Conservation (phyloP, 1,140 invertebrate genomes). For the Leguminivora glycinivorella region DNA sequence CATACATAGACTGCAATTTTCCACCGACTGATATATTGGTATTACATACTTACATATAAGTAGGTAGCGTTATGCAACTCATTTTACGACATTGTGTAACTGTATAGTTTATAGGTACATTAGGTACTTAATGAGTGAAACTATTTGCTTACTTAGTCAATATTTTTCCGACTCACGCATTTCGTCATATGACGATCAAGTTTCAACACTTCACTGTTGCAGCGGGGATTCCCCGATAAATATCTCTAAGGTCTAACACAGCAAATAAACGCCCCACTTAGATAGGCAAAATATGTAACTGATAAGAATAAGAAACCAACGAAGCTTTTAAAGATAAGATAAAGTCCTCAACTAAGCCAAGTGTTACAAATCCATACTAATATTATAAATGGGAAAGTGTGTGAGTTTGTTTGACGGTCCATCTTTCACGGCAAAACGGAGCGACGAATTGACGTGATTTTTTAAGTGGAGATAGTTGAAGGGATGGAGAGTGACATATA, state of each 20-base stretch:
- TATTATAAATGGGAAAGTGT: too few relatives aligned
- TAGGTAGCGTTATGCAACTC: neutral
- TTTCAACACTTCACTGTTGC: neutral
- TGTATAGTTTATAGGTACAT: too few relatives aligned
- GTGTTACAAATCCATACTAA: neutral
- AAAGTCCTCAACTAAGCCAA: neutral
- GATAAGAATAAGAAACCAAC: neutral
- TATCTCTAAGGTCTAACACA: neutral
- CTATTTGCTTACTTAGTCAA: neutral
- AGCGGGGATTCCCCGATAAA: slow-evolving; percentile 8
- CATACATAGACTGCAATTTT: slow-evolving; percentile 3
- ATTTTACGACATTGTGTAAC: neutral
- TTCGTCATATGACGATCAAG: neutral
- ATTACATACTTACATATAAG: too few relatives aligned
- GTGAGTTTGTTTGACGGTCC: too few relatives aligned
- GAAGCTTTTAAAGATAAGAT: neutral
- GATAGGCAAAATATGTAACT: neutral
- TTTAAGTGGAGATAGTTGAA: too few relatives aligned
- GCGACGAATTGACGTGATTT: too few relatives aligned
- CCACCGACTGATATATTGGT: neutral
- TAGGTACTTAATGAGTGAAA: neutral
- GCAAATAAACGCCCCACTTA: neutral
- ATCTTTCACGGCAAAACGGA: too few relatives aligned
- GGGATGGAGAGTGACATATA: too few relatives aligned
- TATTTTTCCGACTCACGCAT: slow-evolving; percentile 5